These are phyloP conservation scores for Sphenopsis melanotis DNA, from an alignment of 2,797 vertebrate genomes.

Conservation along the genomic window DNA sequence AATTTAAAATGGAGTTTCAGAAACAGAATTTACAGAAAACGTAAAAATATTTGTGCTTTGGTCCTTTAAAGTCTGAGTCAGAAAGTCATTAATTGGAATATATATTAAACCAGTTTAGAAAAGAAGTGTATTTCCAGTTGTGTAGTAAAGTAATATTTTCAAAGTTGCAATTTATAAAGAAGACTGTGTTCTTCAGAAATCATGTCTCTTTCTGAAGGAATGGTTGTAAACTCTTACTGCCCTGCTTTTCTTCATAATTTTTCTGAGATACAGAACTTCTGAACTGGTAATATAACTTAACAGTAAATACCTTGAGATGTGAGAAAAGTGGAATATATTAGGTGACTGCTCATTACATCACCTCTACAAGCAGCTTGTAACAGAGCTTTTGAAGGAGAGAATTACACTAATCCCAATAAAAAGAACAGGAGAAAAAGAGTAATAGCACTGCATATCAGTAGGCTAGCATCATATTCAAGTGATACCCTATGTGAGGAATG, in stretches of 20 bases:
- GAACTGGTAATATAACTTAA: background rate
- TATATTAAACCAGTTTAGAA: background rate
- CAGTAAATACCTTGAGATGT: background rate
- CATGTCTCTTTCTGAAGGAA: background rate
- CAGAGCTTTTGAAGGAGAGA: background rate
- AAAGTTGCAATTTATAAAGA: background rate
- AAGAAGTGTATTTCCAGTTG: background rate
- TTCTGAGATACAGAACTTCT: background rate
- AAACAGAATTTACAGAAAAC: background rate
- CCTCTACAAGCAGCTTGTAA: background rate
- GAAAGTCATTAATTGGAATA: background rate
- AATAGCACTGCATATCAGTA: background rate
- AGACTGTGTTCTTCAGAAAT: background rate
- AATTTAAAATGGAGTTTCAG: background rate
- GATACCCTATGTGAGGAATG: background rate
- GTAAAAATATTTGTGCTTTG: background rate
- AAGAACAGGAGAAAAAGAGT: background rate
- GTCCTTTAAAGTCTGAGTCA: background rate
- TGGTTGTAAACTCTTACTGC: background rate
- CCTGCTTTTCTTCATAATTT: background rate
- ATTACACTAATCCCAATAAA: background rate
- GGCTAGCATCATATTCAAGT: background rate
- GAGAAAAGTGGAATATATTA: background rate
- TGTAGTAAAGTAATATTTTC: background rate
- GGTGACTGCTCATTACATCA: background rate